Percentiles rank a stretch among this genome's conserved stretches.
These are phyloP conservation scores for Apodemus sylvaticus DNA, from an alignment of 2,113 vertebrate species.

Conservation along the genomic window DNA sequence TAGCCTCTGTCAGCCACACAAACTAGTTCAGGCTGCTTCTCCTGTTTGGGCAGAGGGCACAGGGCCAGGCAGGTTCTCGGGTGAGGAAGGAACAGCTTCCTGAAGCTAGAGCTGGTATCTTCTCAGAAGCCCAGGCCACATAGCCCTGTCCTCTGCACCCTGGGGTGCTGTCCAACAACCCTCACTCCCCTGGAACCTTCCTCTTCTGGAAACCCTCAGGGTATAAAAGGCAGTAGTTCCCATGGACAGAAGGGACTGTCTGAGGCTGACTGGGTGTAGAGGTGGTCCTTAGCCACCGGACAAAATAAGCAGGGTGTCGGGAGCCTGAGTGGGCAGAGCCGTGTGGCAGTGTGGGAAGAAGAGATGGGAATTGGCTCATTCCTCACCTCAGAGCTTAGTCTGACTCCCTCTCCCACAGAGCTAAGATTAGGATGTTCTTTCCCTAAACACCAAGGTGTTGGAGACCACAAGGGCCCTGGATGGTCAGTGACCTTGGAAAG, in stretches of 20 bases:
- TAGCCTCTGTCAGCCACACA: background rate
- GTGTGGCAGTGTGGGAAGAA: background rate
- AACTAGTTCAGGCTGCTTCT: conserved; percentile 47
- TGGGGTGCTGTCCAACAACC: background rate
- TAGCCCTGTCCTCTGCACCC: no score
- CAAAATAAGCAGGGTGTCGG: background rate
- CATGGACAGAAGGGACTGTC: background rate
- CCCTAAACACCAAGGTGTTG: background rate
- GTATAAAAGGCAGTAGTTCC: background rate
- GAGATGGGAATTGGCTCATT: background rate
- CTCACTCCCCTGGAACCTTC: no score
- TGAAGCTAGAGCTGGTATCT: background rate
- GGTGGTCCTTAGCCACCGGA: background rate
- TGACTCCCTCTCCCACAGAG: background rate
- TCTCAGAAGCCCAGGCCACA: background rate
- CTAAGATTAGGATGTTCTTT: background rate
- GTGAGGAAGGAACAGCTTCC: background rate
- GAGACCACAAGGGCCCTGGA: background rate
- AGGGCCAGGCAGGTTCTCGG: background rate
- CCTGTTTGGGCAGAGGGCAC: background rate
- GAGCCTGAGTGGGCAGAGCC: background rate
- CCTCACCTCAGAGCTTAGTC: background rate
- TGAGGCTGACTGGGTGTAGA: fast-evolving
- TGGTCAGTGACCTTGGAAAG: background rate
- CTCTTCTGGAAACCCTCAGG: background rate